A percentile compares a stretch with the other conserved stretches of the same genome.
phyloP scores from a whole-genome alignment of 2,888 invertebrate genomes.

The Drosophila buzzatii region DNA sequence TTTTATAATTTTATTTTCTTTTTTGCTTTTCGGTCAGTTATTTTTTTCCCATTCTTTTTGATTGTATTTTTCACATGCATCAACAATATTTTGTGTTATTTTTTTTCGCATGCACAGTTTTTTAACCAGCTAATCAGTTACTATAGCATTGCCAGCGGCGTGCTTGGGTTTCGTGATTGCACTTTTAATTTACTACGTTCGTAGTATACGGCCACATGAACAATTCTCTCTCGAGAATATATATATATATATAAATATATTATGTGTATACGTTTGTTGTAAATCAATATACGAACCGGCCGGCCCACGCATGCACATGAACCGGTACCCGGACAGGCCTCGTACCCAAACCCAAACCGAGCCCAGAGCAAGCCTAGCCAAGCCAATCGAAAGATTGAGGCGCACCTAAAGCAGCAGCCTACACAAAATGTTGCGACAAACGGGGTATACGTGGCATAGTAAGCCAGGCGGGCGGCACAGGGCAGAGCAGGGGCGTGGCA shows the following conservation, averaged over 20 bases:
- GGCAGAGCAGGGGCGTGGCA: not conserved
- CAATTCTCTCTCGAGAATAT: conserved; percentile 13
- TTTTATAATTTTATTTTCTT: conserved; percentile 20
- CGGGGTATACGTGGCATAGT: conserved; percentile 2
- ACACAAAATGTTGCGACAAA: conserved; percentile 36
- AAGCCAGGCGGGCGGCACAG: not conserved
- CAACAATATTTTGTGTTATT: conserved; percentile 64
- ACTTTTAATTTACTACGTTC: conserved; percentile 74
- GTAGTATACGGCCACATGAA: conserved; percentile 51
- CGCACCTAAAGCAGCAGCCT: conserved; percentile 50
- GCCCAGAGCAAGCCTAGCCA: conserved; percentile 12
- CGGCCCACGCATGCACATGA: conserved; percentile 75
- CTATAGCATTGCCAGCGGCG: conserved; percentile 65
- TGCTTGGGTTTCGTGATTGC: conserved; percentile 77
- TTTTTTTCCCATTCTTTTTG: conserved; percentile 13
- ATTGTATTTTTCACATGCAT: conserved; percentile 70
- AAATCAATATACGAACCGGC: conserved; percentile 62
- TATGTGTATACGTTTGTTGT: conserved; percentile 2
- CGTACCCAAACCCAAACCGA: conserved; percentile 17
- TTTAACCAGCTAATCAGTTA: conserved; percentile 73
- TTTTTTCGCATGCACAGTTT: conserved; percentile 54
- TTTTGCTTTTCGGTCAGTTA: conserved; percentile 50
- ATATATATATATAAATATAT: conserved; percentile 4
- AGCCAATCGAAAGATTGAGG: conserved; percentile 34
- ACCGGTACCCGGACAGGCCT: conserved; percentile 41